These are phyloP conservation scores for Ips nitidus DNA, from an alignment of 1,140 invertebrate species.

Conservation along the genomic window DNA sequence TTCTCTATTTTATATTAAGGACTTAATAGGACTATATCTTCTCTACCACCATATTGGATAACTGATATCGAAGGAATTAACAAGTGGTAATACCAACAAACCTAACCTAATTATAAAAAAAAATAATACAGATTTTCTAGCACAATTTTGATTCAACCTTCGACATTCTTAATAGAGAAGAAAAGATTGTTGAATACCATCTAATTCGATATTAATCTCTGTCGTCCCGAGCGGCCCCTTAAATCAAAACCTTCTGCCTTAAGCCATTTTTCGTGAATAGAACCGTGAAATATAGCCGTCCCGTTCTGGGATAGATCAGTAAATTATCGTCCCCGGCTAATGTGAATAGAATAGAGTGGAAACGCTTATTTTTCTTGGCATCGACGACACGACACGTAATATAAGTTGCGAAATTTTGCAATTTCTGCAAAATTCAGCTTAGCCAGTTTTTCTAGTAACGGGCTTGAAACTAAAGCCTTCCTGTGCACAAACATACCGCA, in stretches of 20 bases:
- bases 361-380: neutral
- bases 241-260: conserved; percentile 29
- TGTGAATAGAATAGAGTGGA: conserved; percentile 3
- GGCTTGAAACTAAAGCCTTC: too few relatives aligned
- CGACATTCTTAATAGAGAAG: too few relatives aligned
- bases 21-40: too few relatives aligned
- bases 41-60: too few relatives aligned
- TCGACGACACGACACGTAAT: neutral
- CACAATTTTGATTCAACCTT: too few relatives aligned
- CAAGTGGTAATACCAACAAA: too few relatives aligned
- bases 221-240: conserved; percentile 12
- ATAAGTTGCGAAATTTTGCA: neutral
- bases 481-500: too few relatives aligned
- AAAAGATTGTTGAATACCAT: neutral
- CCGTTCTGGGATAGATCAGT: conserved; percentile 7
- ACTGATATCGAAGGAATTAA: too few relatives aligned
- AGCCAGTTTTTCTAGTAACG: too few relatives aligned
- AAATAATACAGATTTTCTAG: too few relatives aligned
- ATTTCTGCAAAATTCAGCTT: neutral
- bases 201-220: conserved; percentile 16
- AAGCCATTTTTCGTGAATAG: conserved; percentile 26
- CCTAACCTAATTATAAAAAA: too few relatives aligned
- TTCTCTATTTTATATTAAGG: too few relatives aligned
- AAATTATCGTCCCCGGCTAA: conserved; percentile 16
- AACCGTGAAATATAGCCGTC: conserved; percentile 14